phyloP scores from a whole-genome alignment of 2,888 invertebrate species.

The Ceratothoa steindachneri region DNA sequence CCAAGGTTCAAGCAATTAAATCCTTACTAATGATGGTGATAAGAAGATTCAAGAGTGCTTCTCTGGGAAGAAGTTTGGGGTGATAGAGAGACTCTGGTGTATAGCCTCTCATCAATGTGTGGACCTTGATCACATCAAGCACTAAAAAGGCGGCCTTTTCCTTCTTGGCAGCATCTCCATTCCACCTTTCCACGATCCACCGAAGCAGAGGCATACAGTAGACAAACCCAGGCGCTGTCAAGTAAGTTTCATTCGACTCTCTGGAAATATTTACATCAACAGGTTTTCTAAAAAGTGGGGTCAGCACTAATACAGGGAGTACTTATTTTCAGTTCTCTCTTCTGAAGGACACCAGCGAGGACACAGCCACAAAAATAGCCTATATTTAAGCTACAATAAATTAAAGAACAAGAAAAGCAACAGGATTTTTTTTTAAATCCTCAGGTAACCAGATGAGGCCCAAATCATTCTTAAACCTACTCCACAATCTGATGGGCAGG shows the following conservation, averaged over 20 bases:
- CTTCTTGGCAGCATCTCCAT: conserved; percentile 49
- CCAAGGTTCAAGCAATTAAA: too few relatives aligned
- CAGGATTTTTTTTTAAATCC: too few relatives aligned
- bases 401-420: too few relatives aligned
- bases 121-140: conserved; percentile 61
- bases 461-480: too few relatives aligned
- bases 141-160: conserved; percentile 30
- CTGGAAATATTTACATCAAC: not conserved
- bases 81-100: conserved; percentile 61
- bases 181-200: conserved; percentile 31
- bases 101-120: conserved; percentile 57
- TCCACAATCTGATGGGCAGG: too few relatives aligned
- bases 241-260: conserved; percentile 51
- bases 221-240: conserved; percentile 73
- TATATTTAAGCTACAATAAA: too few relatives aligned
- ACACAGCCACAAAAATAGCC: too few relatives aligned
- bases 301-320: too few relatives aligned
- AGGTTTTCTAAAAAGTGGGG: not conserved
- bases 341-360: too few relatives aligned
- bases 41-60: conserved; percentile 74
- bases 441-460: too few relatives aligned
- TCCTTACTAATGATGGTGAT: conserved; percentile 71
- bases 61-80: conserved; percentile 73
- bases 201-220: conserved; percentile 74
- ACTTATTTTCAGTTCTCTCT: too few relatives aligned